phyloP scores from a whole-genome alignment of 2,797 vertebrate species.

The Podarcis lilfordi region DNA sequence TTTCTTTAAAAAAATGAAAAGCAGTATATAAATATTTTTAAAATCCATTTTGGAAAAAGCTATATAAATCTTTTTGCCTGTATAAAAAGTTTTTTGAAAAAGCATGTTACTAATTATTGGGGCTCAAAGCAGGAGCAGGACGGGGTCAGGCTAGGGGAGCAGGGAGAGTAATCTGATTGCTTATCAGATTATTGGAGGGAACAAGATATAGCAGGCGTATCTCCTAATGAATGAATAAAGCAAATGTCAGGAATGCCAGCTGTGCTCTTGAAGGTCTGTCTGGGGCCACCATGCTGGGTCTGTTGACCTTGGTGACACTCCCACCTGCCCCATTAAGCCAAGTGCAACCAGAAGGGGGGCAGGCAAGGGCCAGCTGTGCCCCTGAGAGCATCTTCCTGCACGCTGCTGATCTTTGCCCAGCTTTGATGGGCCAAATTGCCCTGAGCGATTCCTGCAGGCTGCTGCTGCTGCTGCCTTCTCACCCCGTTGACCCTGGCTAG shows the following conservation, averaged over 20 bases:
- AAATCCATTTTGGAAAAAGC: too few species aligned
- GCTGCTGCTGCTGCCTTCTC: background rate
- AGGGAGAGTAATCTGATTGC: too few species aligned
- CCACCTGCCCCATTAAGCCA: background rate
- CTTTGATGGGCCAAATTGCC: background rate
- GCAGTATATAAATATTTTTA: too few species aligned
- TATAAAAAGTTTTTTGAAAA: too few species aligned
- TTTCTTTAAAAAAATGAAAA: too few species aligned
- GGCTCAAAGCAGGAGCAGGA: too few species aligned
- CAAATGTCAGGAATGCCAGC: background rate
- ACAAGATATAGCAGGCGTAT: background rate
- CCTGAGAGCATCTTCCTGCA: background rate
- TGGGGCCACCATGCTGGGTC: background rate
- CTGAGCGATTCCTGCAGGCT: background rate
- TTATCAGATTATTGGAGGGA: too few species aligned
- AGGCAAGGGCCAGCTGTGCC: background rate
- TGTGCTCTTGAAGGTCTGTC: background rate
- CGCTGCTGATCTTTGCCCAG: background rate
- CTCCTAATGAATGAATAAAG: background rate
- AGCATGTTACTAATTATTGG: too few species aligned
- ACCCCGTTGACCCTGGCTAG: background rate
- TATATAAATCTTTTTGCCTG: too few species aligned
- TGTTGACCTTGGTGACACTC: background rate
- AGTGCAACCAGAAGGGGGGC: background rate
- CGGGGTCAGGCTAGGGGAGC: too few species aligned